A percentile compares a stretch with the other conserved stretches of the same genome.
Evolutionary conservation across 2,888 invertebrate species (phyloP).

Genomic region (Harpagoxenus sublaevis): DNA sequence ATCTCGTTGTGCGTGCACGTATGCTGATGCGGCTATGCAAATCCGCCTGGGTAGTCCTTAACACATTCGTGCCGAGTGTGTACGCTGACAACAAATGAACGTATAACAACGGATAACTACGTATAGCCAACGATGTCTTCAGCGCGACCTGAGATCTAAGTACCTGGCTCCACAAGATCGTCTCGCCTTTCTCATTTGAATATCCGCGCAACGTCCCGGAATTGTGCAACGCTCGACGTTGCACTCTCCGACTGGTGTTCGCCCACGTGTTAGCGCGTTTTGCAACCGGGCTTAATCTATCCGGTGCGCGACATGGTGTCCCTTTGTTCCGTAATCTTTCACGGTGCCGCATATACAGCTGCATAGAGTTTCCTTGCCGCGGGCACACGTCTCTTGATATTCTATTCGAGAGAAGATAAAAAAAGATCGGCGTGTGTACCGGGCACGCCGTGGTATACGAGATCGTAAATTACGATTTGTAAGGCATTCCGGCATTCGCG

Average conservation of each 20-base stretch:
- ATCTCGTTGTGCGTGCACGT: slow-evolving; percentile 18
- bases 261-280: slow-evolving; percentile 75
- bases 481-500: slow-evolving; percentile 1
- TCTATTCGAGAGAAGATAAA: background rate
- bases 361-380: background rate
- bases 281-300: slow-evolving; percentile 73
- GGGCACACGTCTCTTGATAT: background rate
- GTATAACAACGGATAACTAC: slow-evolving; percentile 25
- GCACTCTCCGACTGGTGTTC: slow-evolving; percentile 48
- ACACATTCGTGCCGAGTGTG: background rate
- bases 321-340: slow-evolving; percentile 70
- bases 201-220: slow-evolving; percentile 10
- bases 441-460: background rate
- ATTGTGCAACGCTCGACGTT: slow-evolving; percentile 31
- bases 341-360: slow-evolving; percentile 23
- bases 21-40: slow-evolving; percentile 11
- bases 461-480: slow-evolving; percentile 16
- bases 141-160: background rate
- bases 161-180: background rate
- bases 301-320: slow-evolving; percentile 68
- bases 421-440: background rate
- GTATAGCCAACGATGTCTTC: background rate
- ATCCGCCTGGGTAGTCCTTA: background rate
- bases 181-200: slow-evolving; percentile 14
- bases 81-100: slow-evolving; percentile 10